Evolutionary conservation across 1,140 invertebrate genomes (phyloP), one percentile per base, ranked within the genome.

Genomic region (Pteromalus puparum): DNA sequence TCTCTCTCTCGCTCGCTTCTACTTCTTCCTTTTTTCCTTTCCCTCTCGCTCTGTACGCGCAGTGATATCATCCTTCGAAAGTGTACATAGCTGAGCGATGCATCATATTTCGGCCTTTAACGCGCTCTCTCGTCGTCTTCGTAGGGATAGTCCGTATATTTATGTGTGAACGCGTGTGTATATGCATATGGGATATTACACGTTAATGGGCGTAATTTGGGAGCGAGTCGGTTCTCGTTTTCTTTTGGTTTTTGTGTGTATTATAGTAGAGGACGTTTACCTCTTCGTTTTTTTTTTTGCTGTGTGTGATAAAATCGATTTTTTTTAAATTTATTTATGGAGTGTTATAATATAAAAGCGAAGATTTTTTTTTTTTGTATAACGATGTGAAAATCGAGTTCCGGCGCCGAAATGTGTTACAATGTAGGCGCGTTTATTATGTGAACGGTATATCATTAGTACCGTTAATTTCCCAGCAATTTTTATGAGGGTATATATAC

Each of bases 1-100:
- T 28, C 68, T 28, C 4, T 72, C 24, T 18, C 26, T 70, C 1
- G 30, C 30, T 70, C 6, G 13, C 18, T 53, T 18, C 34, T 53
- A 53, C 18, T 53, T 18, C 13, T 53, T 53, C 48, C 48, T 61
- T 61, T 61, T 21, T 61, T 61, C 72, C 46, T 61, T 48, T 46
- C 72, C 67, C 28, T 85, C 68, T 53, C 38, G 46, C 73, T 53
- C 15, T 15, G 26, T 42, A 9, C 53, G 38, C n/a, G 78, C 82
- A 83, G 86, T 91, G 91, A 91, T 90, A 90, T 92, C 91, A 91
- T 87, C 89, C 82, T 88, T 91, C 89, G 90, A 91, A 91, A 91
- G 89, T 91, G 87, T 88, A 88, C 89, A 91, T 91, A 91, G 88
- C 90, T 89, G 84, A 90, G 84, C 88, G 89, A 90, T 91, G 91